Conservation (phyloP, 2,888 invertebrate species). For the Rhynchonema sp. region DNA sequence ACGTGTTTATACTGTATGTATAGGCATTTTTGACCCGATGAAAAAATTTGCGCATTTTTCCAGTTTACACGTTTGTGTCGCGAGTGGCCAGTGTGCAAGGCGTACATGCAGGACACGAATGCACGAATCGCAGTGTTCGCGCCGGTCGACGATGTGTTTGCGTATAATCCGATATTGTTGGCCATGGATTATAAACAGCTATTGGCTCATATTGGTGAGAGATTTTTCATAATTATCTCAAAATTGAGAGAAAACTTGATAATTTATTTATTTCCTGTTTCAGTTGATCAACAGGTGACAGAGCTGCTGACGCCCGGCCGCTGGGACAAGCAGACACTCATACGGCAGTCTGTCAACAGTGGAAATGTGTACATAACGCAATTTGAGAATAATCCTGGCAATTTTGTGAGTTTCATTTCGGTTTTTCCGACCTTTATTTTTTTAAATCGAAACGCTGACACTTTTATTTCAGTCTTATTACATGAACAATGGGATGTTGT, state of each 20-base stretch:
- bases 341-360: conserved; percentile 23
- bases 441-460: too few species aligned
- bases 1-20: too few species aligned
- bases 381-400: conserved; percentile 27
- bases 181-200: conserved; percentile 25
- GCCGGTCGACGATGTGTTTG: conserved; percentile 28
- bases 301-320: conserved; percentile 18
- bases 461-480: conserved; percentile 20
- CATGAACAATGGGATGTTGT: conserved; percentile 22
- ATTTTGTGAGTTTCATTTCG: conserved; percentile 19
- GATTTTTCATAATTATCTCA: background rate
- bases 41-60: conserved; percentile 18
- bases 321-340: conserved; percentile 25
- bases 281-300: conserved; percentile 23
- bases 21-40: too few species aligned
- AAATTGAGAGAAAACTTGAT: too few species aligned
- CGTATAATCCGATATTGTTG: conserved; percentile 24
- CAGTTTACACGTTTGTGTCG: conserved; percentile 5
- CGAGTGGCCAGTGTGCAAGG: conserved; percentile 7
- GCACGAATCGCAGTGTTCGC: conserved; percentile 23
- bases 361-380: conserved; percentile 27
- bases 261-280: too few species aligned
- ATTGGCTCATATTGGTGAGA: conserved; percentile 22
- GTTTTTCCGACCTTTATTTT: too few species aligned
- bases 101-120: conserved; percentile 26